Base-by-base conservation (phyloP, 1,140 invertebrate species). In the Lithobius niger region DNA sequence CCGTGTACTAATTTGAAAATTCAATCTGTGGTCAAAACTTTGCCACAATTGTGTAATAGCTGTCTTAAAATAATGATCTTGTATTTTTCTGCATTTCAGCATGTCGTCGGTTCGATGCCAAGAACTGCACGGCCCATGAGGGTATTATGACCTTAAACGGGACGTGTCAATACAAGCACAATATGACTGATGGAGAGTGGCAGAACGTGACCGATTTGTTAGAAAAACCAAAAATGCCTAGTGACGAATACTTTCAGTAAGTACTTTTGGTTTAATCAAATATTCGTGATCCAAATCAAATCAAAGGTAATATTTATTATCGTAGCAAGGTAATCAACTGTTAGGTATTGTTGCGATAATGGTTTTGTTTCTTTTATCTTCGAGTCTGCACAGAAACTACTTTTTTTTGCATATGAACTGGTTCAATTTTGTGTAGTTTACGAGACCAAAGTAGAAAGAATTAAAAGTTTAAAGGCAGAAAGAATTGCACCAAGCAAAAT, bases 201-300 rank as follows among this genome's bases (percentile, higher is more conserved):
- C 67, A 59, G 67, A 70, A 55, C 68, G 69, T 28, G 82, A 86
- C 66, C 79, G 79, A 56, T 82, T 79, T 27, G 85, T 80, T 25
- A 73, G 77, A 60, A 74, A 76, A 59, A 3, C 64, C 57, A 44
- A 68, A 69, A 59, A 80, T 84, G 43, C 85, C 85, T 1, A 84
- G 86, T 45, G 84, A 88, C 66, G 85, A 88, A 69, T 89, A 86
- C 67, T 89, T 88, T 68, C 82, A 80, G 85, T 88, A 71, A 78
- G 79, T 77, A 51, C 18, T 16, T 4, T 16, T n/a, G n/a, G n/a
- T n/a, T n/a, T n/a, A n/a, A n/a, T n/a, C n/a, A n/a, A n/a, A n/a
- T n/a, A n/a, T n/a, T n/a, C n/a, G 18, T 1, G 16, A 44, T n/a
- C 10, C 18, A 19, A 25, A 13, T 57, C 36, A 13, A 27, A 31